phyloP scores from a whole-genome alignment of 2,888 invertebrate genomes.

The Drosophila imparisetae region DNA sequence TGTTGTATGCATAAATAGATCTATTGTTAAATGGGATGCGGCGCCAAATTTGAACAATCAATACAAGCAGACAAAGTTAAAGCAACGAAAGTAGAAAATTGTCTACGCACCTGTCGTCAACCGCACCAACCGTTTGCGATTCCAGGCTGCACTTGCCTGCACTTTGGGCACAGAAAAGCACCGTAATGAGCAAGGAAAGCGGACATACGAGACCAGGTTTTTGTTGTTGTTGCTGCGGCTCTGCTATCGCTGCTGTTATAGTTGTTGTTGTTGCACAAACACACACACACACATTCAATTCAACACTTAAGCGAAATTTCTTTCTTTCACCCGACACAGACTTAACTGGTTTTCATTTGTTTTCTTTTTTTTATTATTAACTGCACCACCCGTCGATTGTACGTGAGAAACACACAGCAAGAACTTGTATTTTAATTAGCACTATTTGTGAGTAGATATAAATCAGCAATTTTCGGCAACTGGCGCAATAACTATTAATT shows the following conservation, averaged over 20 bases:
- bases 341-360: constrained; percentile 64
- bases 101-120: constrained; percentile 61
- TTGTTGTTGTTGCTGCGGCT: constrained; percentile 37
- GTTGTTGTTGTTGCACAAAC: constrained; percentile 45
- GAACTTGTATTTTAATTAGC: constrained; percentile 46
- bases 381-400: constrained; percentile 34
- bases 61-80: constrained; percentile 46
- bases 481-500: constrained; percentile 40
- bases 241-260: constrained; percentile 19
- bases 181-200: constrained; percentile 79
- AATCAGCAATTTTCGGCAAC: constrained; percentile 29
- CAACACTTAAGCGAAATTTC: constrained; percentile 62
- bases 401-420: constrained; percentile 15
- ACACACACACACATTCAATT: constrained; percentile 18
- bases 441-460: constrained; percentile 26
- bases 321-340: constrained; percentile 71
- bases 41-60: constrained; percentile 49
- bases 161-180: constrained; percentile 62
- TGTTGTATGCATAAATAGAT: constrained; percentile 59
- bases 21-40: constrained; percentile 57
- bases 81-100: constrained; percentile 72
- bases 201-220: constrained; percentile 74
- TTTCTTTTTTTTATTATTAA: constrained; percentile 21
- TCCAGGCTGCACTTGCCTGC: constrained; percentile 60
- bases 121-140: constrained; percentile 22